Evolutionary conservation across 2,113 vertebrate genomes (phyloP).

Genomic region (Triplophysa tibetana): DNA sequence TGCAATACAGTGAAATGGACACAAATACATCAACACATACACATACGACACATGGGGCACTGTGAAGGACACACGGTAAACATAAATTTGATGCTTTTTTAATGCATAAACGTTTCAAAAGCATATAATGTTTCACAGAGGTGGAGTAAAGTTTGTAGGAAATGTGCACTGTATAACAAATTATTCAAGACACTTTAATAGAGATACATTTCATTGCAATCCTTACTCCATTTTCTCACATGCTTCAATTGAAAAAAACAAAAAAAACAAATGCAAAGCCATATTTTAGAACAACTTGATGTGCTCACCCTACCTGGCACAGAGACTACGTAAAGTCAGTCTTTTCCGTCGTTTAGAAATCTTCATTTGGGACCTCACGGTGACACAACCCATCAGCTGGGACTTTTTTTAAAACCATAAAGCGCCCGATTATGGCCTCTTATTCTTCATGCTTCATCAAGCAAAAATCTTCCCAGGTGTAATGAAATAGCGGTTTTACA

Average conservation of each 20-base stretch:
- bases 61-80: conserved; percentile 12
- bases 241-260: conserved; percentile 4
- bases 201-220: conserved; percentile 28
- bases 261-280: background rate
- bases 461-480: background rate
- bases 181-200: background rate
- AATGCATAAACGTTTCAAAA: conserved; percentile 4
- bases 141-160: conserved; percentile 46
- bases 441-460: background rate
- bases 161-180: background rate
- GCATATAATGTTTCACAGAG: conserved; percentile 58
- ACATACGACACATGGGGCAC: conserved; percentile 17
- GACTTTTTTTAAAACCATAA: conserved; percentile 51
- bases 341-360: conserved; percentile 76
- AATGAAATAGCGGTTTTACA: background rate
- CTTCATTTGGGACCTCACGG: conserved; percentile 73
- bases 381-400: conserved; percentile 59
- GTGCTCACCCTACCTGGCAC: conserved; percentile 68
- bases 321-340: conserved; percentile 64
- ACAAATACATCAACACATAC: conserved; percentile 51
- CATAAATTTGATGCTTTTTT: background rate
- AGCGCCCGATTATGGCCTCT: background rate
- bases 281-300: background rate
- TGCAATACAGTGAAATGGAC: conserved; percentile 48
- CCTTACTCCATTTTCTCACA: conserved; percentile 38